Evolutionary conservation across 1,140 invertebrate species (phyloP).

Genomic region (Bombyx mori): ASM3026992v2 NC_085118.1:7694501-7695000

Average conservation of each 20-base stretch:
- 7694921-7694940: too few species aligned
- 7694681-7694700: conserved; percentile 65
- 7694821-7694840: too few species aligned
- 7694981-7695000: too few species aligned
- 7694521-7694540: conserved; percentile 66
- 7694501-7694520: conserved; percentile 70
- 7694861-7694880: too few species aligned
- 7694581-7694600: conserved; percentile 70
- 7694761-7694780: conserved; percentile 2
- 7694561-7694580: conserved; percentile 68
- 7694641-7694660: conserved; percentile 55
- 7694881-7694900: too few species aligned
- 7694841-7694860: too few species aligned
- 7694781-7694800: background rate
- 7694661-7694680: conserved; percentile 65
- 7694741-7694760: conserved; percentile 44
- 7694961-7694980: conserved; percentile 1
- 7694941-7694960: too few species aligned
- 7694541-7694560: conserved; percentile 56
- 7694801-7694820: background rate
- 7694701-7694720: conserved; percentile 62
- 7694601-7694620: conserved; percentile 48
- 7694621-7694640: conserved; percentile 58
- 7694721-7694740: conserved; percentile 35
- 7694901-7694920: too few species aligned